Conservation (phyloP, 2,113 vertebrate species). For the Thamnaconus septentrionalis region DNA sequence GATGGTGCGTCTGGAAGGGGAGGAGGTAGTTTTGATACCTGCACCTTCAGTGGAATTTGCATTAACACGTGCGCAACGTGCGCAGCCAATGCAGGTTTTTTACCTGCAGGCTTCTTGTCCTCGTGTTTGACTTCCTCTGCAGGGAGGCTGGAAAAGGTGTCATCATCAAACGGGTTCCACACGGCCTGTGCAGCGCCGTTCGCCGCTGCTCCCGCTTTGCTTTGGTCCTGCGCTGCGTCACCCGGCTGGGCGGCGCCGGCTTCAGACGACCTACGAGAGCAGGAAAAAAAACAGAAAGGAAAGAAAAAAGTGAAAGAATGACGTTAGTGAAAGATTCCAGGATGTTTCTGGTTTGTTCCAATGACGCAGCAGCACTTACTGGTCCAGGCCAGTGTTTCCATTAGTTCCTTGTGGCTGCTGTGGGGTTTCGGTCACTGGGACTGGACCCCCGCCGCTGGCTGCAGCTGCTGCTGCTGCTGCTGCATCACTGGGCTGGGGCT, state of each 20-base stretch:
- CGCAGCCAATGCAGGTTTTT: constrained; percentile 15
- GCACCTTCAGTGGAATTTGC: no score
- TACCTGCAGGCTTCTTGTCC: constrained; percentile 85
- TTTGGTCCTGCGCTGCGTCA: constrained; percentile 54
- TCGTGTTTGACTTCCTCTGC: constrained; percentile 88
- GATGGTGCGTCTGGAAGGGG: constrained; percentile 72
- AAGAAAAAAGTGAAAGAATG: neutral
- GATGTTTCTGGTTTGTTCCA: neutral
- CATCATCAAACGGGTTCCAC: constrained; percentile 97
- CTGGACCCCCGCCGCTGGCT: constrained; percentile 79
- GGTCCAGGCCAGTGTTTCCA: constrained; percentile 84
- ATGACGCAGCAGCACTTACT: constrained; percentile 76
- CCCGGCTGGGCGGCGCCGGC: constrained; percentile 65
- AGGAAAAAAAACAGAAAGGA: neutral
- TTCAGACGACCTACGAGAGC: constrained; percentile 62
- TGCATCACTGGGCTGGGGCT: constrained; percentile 82
- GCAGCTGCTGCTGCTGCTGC: constrained; percentile 53
- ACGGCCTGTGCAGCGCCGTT: constrained; percentile 55
- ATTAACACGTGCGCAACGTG: neutral
- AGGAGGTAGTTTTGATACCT: neutral
- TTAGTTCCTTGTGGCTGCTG: constrained; percentile 85
- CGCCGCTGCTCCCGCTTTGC: constrained; percentile 9
- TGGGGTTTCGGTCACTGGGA: constrained; percentile 82
- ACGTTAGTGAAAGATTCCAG: neutral
- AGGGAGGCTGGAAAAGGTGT: constrained; percentile 91